Evolutionary conservation across 1,140 invertebrate genomes (phyloP).

Genomic region (Aleiodes sp.): DNA sequence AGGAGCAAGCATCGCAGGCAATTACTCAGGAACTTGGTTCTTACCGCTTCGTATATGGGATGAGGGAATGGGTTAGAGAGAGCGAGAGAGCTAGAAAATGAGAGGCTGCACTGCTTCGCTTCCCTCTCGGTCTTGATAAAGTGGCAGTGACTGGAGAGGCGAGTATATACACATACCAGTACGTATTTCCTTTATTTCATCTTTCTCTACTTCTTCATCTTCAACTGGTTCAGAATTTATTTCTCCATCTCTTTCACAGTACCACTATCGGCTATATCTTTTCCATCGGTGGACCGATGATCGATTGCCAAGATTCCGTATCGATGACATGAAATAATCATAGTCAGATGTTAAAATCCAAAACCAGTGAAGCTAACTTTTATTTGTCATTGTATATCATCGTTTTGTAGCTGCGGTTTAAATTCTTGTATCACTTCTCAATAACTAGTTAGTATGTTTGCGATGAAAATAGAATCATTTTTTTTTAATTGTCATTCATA

Average conservation of each 20-base stretch:
- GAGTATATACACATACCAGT: conserved; percentile 24
- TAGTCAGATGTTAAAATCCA: conserved; percentile 40
- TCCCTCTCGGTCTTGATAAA: neutral
- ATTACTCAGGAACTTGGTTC: conserved; percentile 34
- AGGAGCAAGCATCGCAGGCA: conserved; percentile 12
- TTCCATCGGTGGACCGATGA: conserved; percentile 42
- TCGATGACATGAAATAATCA: conserved; percentile 55
- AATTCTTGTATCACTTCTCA: neutral
- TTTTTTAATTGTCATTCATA: too few species aligned
- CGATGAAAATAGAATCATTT: too few species aligned
- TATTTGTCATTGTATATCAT: neutral
- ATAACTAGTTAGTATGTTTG: too few species aligned
- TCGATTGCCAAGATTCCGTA: conserved; percentile 47
- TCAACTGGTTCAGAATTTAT: neutral
- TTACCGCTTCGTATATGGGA: too few species aligned
- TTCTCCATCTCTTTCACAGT: conserved; percentile 17
- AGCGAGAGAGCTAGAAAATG: neutral
- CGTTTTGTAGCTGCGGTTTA: neutral
- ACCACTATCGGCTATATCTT: conserved; percentile 6
- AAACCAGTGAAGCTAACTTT: neutral
- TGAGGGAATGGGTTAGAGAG: neutral
- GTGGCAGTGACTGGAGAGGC: conserved; percentile 24
- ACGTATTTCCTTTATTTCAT: neutral
- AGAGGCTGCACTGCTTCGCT: neutral
- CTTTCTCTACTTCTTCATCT: conserved; percentile 6